Base-by-base conservation (phyloP, 2,888 invertebrate species). In the Drosophila parthenogenetica region DNA sequence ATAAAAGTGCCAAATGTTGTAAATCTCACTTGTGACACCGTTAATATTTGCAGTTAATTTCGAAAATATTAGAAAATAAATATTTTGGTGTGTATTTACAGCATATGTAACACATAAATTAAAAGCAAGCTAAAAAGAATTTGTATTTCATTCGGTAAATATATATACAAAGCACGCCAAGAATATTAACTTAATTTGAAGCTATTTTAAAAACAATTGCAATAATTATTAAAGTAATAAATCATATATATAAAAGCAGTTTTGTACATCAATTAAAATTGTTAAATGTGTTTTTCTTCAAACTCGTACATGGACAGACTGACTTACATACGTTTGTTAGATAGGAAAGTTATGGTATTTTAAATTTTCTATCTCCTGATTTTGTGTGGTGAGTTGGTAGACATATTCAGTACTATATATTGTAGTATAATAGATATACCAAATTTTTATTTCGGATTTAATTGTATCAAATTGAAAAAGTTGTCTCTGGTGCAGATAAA, bases 371-470 rank as follows among this genome's bases (percentile, higher is more conserved):
- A 39, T 61, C 49, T 59, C 78, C 89, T 13, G 74, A 92, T 91
- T 92, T 92, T 92, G 91, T 92, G 91, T 92, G 91, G 91, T 91
- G 91, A 92, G 91, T 91, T 91, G 64, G 69, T 70, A 11, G 32
- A 32, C 29, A 54, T 68, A 65, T 48, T n/a, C 5, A 39, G 39
- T 39, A 60, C 59, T 62, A 54, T n/a, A 57, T 46, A 35, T 17
- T 22, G 22, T 22, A 35, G 35, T 51, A 14, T 7, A 51, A 77
- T 39, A 48, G 22, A 42, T 54, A 53, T 60, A 45, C 19, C 1
- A 46, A 8, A 45, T 61, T 40, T 17, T 0, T 39, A 53, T 32
- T 19, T 54, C 35, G 13, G n/a, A 64, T 45, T 17, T 40, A 32
- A 22, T 22, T 22, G 0, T 0, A 22, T 22, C 22, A 22, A 22